A percentile compares a stretch with the other conserved stretches of the same genome.
Evolutionary conservation across 2,113 vertebrate genomes (phyloP).

Genomic region (Meriones unguiculatus): DNA sequence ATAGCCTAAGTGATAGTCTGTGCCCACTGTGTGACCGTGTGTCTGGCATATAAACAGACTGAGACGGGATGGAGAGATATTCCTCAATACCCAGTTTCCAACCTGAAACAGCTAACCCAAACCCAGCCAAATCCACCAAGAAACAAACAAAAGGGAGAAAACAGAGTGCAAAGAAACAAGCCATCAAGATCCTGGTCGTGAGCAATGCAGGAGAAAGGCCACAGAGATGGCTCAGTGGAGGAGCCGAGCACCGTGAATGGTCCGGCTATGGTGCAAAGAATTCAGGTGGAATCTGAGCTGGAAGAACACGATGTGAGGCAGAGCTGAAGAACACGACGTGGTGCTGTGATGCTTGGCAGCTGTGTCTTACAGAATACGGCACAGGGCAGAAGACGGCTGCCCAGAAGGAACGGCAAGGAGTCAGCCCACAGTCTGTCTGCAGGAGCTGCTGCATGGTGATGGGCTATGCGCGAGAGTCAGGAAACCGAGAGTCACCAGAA

Average conservation of each 20-base stretch:
- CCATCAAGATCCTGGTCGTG: neutral
- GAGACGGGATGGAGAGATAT: neutral
- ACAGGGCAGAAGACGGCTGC: neutral
- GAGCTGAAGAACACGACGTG: neutral
- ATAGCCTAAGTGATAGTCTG: slow-evolving; percentile 56
- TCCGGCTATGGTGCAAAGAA: neutral
- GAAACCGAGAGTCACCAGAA: neutral
- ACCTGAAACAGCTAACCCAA: neutral
- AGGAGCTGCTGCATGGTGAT: neutral
- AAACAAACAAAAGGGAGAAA: neutral
- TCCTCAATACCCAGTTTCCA: slow-evolving; percentile 41
- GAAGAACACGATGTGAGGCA: neutral
- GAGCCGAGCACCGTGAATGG: neutral
- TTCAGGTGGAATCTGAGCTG: neutral
- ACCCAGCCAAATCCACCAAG: neutral
- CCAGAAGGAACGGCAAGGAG: neutral
- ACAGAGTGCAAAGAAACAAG: neutral
- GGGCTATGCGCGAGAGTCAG: neutral
- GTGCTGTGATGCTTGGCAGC: neutral
- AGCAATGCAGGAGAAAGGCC: neutral
- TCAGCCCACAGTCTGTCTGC: neutral
- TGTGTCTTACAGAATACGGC: neutral
- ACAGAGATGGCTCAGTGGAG: neutral
- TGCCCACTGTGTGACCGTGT: neutral
- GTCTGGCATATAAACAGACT: slow-evolving; percentile 40